Evolutionary conservation across 2,888 invertebrate genomes (phyloP), one percentile per base, ranked within the genome.

Genomic region (Saturnia pavonia): DNA sequence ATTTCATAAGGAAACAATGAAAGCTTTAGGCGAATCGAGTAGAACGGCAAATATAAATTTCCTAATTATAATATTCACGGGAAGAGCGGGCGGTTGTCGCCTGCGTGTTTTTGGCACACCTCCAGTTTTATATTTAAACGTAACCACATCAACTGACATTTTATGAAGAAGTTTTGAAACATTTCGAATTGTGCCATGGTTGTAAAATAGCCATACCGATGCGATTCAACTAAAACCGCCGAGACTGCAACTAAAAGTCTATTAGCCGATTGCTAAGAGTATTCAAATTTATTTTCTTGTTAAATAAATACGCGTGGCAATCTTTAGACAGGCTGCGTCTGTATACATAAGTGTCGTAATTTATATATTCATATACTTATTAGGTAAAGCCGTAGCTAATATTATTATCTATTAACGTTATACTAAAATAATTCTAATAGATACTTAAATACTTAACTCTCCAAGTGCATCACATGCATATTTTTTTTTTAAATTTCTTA

Each of bases 41-140:
- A 84, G 83, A 79, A 78, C 74, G 77, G 85, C 83, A 87, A 85
- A 90, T 88, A 87, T 89, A 90, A 85, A 87, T 89, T 88, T 87
- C 88, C 90, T 91, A 91, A 92, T 91, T 90, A 90, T 92, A 91
- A 90, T 90, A 87, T 91, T 88, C 87, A 88, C 86, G 88, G 86
- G 88, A 90, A 89, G 86, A 80, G 80, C 60, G 63, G 19, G 48
- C 67, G 77, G 80, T 81, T 84, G 84, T 82, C 88, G 88, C 86
- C 82, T 83, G 79, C 79, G 83, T 79, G 54, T 60, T 71, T 68
- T 87, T 91, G 91, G 91, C 91, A 77, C 73, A 76, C 74, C 82
- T 90, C 91, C 91, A 91, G 84, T 76, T 82, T 88, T 91, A 90
- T 88, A 90, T 89, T 86, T 91, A 89, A 88, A 85, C 84, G 78